phyloP scores from a whole-genome alignment of 2,888 invertebrate genomes.

The Ophion ellenae region DNA sequence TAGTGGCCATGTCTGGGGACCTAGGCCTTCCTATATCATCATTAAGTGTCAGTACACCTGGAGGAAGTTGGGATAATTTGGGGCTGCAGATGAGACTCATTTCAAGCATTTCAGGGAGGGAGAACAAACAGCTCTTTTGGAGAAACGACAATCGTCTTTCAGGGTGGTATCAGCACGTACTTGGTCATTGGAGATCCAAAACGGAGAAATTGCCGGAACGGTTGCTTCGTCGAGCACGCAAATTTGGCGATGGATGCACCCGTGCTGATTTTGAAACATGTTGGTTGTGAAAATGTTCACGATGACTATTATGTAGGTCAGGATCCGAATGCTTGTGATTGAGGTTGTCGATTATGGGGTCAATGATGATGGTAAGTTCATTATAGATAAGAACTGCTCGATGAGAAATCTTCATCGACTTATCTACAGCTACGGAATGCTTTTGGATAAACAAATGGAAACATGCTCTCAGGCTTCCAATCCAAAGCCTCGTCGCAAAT shows the following conservation, averaged over 20 bases:
- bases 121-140: not conserved
- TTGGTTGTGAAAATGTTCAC: not conserved
- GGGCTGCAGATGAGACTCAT: not conserved
- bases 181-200: not conserved
- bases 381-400: not conserved
- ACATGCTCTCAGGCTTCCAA: not conserved
- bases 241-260: no score
- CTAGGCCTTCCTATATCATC: constrained; percentile 49
- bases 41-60: constrained; percentile 57
- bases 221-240: no score
- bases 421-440: not conserved
- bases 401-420: not conserved
- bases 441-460: not conserved
- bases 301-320: not conserved
- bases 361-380: not conserved
- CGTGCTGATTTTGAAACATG: not conserved
- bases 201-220: not conserved
- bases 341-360: not conserved
- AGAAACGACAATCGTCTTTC: not conserved
- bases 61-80: constrained; percentile 52
- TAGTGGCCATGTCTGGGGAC: constrained; percentile 45
- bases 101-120: not conserved
- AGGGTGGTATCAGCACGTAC: not conserved
- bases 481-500: no score
- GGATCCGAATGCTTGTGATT: not conserved